Evolutionary conservation across 2,797 vertebrate genomes (phyloP).

Genomic region (Stomatorhinus walkeri): DNA sequence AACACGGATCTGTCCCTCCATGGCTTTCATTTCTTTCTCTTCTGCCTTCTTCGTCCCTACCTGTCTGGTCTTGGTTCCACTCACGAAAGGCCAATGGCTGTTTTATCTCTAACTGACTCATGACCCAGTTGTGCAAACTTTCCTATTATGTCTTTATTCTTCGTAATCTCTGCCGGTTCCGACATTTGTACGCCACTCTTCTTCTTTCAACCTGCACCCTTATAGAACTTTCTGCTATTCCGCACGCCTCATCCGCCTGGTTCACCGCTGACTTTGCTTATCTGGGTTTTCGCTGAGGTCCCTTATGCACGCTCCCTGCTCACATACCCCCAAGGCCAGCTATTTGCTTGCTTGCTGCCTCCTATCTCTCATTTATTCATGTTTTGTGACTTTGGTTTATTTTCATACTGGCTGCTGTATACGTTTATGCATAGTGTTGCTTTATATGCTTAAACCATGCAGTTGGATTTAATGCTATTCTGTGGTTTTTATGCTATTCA

Average conservation of each 20-base stretch:
- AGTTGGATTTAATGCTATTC: background rate
- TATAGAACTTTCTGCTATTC: background rate
- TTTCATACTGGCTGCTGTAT: background rate
- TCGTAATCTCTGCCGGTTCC: constrained; percentile 11
- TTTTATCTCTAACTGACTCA: constrained; percentile 9
- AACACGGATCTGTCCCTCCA: background rate
- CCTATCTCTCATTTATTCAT: background rate
- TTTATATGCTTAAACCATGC: background rate
- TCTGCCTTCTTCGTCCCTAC: background rate
- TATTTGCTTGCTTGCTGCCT: background rate
- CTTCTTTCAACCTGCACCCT: background rate
- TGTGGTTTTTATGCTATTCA: background rate
- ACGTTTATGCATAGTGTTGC: background rate
- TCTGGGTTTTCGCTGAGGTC: background rate
- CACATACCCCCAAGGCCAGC: background rate
- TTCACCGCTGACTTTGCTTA: background rate
- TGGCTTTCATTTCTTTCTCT: background rate
- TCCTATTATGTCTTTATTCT: background rate
- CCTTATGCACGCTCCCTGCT: background rate
- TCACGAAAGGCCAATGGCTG: background rate
- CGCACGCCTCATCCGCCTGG: background rate
- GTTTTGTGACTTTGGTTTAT: background rate
- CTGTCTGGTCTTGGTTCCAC: background rate
- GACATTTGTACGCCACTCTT: background rate
- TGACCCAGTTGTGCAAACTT: background rate